Base-by-base conservation (phyloP, 2,888 invertebrate species). In the Chrysolina oricalcia region DNA sequence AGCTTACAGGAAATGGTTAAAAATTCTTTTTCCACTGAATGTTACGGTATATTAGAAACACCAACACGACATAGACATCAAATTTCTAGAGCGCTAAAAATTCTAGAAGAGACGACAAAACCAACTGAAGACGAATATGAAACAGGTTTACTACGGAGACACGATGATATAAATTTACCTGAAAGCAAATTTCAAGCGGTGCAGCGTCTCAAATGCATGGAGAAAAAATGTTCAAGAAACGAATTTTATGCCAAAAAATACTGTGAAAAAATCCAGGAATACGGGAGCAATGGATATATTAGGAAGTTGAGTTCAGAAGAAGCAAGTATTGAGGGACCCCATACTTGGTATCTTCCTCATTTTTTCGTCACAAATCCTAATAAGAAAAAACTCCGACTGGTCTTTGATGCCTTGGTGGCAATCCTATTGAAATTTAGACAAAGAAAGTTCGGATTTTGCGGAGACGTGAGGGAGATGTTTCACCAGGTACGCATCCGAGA, bases 401-500 rank as follows among this genome's bases (percentile, higher is more conserved):
- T 53, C 9, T 53, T 53, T 19, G 53, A 53, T 53, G 53, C n/a
- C n/a, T n/a, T n/a, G n/a, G n/a, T n/a, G n/a, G n/a, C n/a, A n/a
- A n/a, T n/a, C n/a, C n/a, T n/a, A n/a, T n/a, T n/a, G n/a, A n/a
- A n/a, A n/a, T n/a, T n/a, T n/a, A n/a, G n/a, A n/a, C n/a, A n/a
- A n/a, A n/a, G n/a, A n/a, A n/a, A n/a, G n/a, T n/a, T n/a, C n/a
- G n/a, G n/a, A n/a, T n/a, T n/a, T n/a, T n/a, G n/a, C 6, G 15
- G 65, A 65, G n/a, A n/a, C n/a, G n/a, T n/a, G n/a, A n/a, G 19
- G 21, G 50, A 67, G 40, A 65, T 65, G 41, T 72, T 74, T 15
- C 74, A 74, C 59, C 43, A 40, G 17, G 65, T 65, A 11, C 35
- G 11, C 15, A 65, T 65, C 11, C 17, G 5, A 11, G 48, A 67